Conservation (phyloP, 2,113 vertebrate genomes). For the Mormoops blainvillei region DNA sequence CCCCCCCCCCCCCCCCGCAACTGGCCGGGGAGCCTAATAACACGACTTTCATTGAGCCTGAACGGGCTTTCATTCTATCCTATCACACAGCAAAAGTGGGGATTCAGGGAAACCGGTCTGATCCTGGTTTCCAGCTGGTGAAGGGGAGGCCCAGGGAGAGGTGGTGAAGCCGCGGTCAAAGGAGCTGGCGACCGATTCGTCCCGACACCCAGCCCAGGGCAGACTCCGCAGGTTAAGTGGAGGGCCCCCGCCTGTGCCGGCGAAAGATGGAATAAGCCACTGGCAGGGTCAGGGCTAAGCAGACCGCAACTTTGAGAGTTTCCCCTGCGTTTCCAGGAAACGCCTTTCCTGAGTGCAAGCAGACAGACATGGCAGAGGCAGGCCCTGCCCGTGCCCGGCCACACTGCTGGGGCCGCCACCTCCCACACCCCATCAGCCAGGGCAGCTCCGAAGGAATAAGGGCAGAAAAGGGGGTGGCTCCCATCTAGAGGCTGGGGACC, state of each 20-base stretch:
- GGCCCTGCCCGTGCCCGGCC: neutral
- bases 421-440: neutral
- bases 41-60: neutral
- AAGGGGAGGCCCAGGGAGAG: neutral
- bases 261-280: neutral
- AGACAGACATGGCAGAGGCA: neutral
- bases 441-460: neutral
- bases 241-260: neutral
- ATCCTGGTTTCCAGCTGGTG: neutral
- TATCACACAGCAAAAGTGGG: neutral
- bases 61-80: neutral
- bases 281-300: neutral
- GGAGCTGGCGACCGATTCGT: accelerated
- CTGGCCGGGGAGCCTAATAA: neutral
- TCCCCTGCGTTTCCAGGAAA: neutral
- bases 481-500: neutral
- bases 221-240: neutral
- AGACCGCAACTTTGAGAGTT: neutral
- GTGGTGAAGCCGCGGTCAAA: neutral
- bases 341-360: neutral
- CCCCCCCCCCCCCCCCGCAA: neutral
- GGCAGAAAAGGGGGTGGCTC: neutral
- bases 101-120: neutral
- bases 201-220: neutral
- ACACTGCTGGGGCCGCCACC: neutral